phyloP scores from a whole-genome alignment of 2,113 vertebrate species.

The Cathartes aura region DNA sequence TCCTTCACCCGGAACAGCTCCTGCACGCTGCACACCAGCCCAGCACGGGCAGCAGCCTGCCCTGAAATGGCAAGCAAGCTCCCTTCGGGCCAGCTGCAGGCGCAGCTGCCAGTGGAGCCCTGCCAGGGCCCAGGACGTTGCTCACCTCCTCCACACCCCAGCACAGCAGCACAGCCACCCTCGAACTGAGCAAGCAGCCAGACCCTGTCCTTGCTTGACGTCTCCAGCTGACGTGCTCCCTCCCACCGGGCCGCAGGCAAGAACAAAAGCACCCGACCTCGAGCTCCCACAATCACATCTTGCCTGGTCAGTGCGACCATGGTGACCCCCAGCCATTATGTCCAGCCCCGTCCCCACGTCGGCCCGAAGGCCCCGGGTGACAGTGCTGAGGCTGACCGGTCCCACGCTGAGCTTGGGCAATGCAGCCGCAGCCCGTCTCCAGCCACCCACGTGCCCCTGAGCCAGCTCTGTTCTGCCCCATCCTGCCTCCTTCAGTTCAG shows the following conservation, averaged over 20 bases:
- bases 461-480: background rate
- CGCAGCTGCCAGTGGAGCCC: background rate
- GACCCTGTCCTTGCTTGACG: background rate
- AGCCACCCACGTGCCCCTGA: background rate
- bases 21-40: background rate
- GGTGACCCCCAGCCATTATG: background rate
- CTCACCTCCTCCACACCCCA: background rate
- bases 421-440: background rate
- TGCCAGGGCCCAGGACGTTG: background rate
- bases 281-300: background rate
- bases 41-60: background rate
- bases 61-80: background rate
- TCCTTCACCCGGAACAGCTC: background rate
- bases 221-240: background rate
- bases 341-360: too few species aligned
- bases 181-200: rapidly evolving
- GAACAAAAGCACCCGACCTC: background rate
- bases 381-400: background rate
- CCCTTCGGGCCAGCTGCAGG: background rate
- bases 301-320: background rate
- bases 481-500: background rate
- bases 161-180: background rate
- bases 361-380: background rate
- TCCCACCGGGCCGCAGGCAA: background rate
- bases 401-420: background rate